Evolutionary conservation across 1,140 invertebrate species (phyloP), one percentile per base, ranked within the genome.

Genomic region (Pseudomyrmex flavicornis): DNA sequence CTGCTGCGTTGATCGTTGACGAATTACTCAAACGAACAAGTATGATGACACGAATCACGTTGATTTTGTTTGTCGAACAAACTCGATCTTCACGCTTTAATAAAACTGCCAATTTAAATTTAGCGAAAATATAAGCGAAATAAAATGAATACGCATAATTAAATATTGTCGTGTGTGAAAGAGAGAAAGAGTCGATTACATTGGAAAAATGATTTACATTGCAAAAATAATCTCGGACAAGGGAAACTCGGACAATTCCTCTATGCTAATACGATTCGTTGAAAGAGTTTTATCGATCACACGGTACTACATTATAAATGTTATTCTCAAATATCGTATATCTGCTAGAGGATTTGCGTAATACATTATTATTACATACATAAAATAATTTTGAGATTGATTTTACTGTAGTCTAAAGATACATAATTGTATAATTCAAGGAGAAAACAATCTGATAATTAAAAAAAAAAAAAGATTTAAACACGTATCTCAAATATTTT

Each of bases 221-320:
- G 65, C 59, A 66, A 50, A 56, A 52, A 75, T 88, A 69, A 84
- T 79, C 66, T 83, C 56, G 20, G 17, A 63, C 26, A 88, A 88
- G 85, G 69, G 65, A 88, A 90, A 83, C 83, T 90, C 85, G 35
- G 61, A 73, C 85, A 88, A 91, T 91, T 91, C 89, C 85, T 87
- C 88, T 90, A 91, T 91, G 90, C 89, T 90, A 91, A 91, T 92
- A 83, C 35, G 74, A 91, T 86, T 66, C 85, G 82, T 54, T 82
- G 86, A 91, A 92, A 85, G 89, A 90, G 80, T 89, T 84, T 84
- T 87, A 88, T 85, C 83, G 84, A 80, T 87, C 87, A 92, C 91
- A 91, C 91, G 26, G 2, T 92, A 90, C 82, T 68, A 85, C 69
- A 82, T 88, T 86, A 82, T 86, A 69, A 86, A 85, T 56, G 68